Conservation (phyloP, 2,113 vertebrate genomes). For the Cichladusa arquata region DNA sequence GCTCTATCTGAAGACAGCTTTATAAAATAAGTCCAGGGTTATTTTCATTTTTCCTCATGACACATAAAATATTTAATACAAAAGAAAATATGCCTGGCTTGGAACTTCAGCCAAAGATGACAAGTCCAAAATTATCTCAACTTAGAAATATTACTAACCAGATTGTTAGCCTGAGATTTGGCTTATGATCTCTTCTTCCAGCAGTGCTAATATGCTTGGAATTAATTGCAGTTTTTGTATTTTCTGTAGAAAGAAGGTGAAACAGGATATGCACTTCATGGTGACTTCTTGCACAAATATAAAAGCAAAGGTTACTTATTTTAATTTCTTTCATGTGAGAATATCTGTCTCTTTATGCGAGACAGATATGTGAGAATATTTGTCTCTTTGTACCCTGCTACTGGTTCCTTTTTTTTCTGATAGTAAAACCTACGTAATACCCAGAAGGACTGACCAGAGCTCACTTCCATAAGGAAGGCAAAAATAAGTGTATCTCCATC, state of each 20-base stretch:
- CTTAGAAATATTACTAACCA: conserved; percentile 8
- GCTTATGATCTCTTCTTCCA: not conserved
- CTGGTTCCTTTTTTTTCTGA: not conserved
- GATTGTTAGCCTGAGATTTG: not conserved
- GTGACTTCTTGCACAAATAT: not conserved
- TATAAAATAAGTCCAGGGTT: not conserved
- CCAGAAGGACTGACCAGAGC: not conserved
- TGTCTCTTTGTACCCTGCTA: not conserved
- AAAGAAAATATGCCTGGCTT: not conserved
- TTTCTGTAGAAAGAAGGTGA: not conserved
- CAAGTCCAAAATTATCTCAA: conserved; percentile 11
- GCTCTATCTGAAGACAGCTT: not conserved
- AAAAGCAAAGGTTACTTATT: not conserved
- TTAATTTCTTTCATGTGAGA: not conserved
- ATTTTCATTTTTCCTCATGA: conserved; percentile 27
- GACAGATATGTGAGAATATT: not conserved
- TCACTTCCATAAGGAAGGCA: not conserved
- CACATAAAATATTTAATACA: not conserved
- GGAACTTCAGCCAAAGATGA: not conserved
- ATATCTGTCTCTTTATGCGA: not conserved
- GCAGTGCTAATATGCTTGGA: not conserved
- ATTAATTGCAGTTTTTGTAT: not conserved
- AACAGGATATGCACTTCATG: not conserved
- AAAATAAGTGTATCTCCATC: not conserved
- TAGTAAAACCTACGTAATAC: not conserved